Conservation (phyloP, 2,797 vertebrate genomes). For the Peromyscus eremicus region DNA sequence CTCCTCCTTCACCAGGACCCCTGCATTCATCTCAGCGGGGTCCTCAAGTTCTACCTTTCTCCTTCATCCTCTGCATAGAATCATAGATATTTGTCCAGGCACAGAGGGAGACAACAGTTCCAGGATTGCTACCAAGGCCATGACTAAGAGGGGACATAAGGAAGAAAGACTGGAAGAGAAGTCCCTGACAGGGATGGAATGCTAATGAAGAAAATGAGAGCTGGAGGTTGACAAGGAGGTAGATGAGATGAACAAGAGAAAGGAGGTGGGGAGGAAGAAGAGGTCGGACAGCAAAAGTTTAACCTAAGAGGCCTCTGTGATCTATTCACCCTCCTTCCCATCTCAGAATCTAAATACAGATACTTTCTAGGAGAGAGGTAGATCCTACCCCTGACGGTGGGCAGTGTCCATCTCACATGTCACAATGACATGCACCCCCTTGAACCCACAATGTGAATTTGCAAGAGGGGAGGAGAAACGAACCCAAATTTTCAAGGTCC, state of each 20-base stretch:
- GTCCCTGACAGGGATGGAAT: background rate
- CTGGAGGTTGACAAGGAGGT: background rate
- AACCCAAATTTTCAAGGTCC: background rate
- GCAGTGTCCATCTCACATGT: background rate
- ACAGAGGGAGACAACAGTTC: background rate
- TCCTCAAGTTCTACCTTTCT: background rate
- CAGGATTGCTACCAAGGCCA: too few species aligned
- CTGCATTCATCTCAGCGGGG: fast-evolving
- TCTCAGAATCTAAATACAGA: background rate
- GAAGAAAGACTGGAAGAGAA: background rate
- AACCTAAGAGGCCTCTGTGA: background rate
- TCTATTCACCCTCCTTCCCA: background rate
- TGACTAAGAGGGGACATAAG: background rate
- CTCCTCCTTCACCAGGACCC: background rate
- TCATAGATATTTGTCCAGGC: background rate
- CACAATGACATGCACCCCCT: background rate
- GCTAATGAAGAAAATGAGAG: background rate
- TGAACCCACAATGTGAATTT: background rate
- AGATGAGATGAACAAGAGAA: background rate
- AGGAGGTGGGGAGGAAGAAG: background rate
- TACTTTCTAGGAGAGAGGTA: background rate
- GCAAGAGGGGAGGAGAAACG: background rate
- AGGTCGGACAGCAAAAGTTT: background rate
- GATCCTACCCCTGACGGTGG: too few species aligned
- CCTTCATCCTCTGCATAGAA: background rate